A percentile compares a stretch with the other conserved stretches of the same genome.
phyloP scores from a whole-genome alignment of 2,888 invertebrate genomes.

The Danaus chrysippus region DNA sequence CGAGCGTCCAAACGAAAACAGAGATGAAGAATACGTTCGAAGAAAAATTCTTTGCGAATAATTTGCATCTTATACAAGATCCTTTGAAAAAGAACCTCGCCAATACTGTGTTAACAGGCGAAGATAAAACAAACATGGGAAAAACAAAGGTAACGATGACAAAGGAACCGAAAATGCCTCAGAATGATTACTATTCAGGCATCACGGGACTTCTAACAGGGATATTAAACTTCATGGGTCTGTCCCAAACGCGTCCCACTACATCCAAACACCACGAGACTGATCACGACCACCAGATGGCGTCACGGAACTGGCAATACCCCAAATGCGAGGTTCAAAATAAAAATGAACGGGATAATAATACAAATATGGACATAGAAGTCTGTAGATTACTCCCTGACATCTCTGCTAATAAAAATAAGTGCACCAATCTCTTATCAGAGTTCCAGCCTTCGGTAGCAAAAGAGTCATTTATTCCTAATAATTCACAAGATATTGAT shows the following conservation, averaged over 20 bases:
- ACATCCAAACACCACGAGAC: slow-evolving; percentile 42
- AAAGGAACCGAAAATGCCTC: slow-evolving; percentile 21
- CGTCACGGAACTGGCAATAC: slow-evolving; percentile 50
- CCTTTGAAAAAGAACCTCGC: slow-evolving; percentile 66
- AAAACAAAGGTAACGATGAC: slow-evolving; percentile 27
- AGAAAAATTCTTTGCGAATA: slow-evolving; percentile 52
- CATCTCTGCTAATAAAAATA: slow-evolving; percentile 56
- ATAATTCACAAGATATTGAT: slow-evolving; percentile 56
- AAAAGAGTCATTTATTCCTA: slow-evolving; percentile 52
- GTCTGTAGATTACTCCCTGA: slow-evolving; percentile 52
- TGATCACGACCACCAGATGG: slow-evolving; percentile 41
- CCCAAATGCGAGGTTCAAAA: slow-evolving; percentile 57
- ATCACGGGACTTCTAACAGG: slow-evolving; percentile 60
- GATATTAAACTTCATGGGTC: slow-evolving; percentile 55
- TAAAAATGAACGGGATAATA: slow-evolving; percentile 54
- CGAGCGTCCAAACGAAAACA: slow-evolving; percentile 45
- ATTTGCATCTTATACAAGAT: slow-evolving; percentile 57
- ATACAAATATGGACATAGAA: slow-evolving; percentile 42
- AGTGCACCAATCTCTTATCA: slow-evolving; percentile 31
- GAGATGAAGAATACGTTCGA: slow-evolving; percentile 51
- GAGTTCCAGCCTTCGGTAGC: slow-evolving; percentile 39
- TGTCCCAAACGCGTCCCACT: slow-evolving; percentile 52
- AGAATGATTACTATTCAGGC: slow-evolving; percentile 43
- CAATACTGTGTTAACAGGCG: slow-evolving; percentile 51
- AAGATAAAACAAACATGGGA: slow-evolving; percentile 31